Evolutionary conservation across 1,140 invertebrate genomes (phyloP).

Genomic region (Drosophila quadrilineata): DNA sequence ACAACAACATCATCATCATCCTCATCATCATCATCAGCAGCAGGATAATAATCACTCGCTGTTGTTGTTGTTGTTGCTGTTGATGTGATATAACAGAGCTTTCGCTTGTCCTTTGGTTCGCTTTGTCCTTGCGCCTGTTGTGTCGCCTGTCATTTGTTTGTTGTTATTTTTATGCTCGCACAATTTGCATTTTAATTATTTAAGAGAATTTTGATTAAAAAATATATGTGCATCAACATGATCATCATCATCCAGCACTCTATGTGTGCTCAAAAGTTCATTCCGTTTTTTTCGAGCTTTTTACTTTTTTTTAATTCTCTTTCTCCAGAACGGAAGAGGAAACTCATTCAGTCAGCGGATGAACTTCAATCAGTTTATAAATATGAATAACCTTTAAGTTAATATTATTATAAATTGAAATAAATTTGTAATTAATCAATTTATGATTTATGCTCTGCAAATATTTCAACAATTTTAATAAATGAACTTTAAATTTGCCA

Average conservation of each 20-base stretch:
- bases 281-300: conserved; percentile 23
- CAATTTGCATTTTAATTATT: conserved; percentile 81
- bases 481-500: no score
- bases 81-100: conserved; percentile 55
- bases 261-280: background rate
- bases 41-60: no score
- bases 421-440: background rate
- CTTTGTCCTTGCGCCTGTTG: conserved; percentile 31
- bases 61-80: conserved; percentile 31
- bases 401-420: no score
- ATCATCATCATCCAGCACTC: no score
- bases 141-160: conserved; percentile 48
- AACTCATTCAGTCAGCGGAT: conserved; percentile 7
- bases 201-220: conserved; percentile 81
- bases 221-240: conserved; percentile 57
- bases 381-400: no score
- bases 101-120: conserved; percentile 49
- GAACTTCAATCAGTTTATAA: background rate
- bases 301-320: background rate
- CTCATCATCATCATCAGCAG: conserved; percentile 37
- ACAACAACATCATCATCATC: conserved; percentile 27
- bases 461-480: no score
- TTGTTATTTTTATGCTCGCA: conserved; percentile 73
- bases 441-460: background rate
- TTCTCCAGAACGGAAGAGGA: background rate